Conservation (phyloP, 2,797 vertebrate genomes). For the Sebastolobus alascanus region DNA sequence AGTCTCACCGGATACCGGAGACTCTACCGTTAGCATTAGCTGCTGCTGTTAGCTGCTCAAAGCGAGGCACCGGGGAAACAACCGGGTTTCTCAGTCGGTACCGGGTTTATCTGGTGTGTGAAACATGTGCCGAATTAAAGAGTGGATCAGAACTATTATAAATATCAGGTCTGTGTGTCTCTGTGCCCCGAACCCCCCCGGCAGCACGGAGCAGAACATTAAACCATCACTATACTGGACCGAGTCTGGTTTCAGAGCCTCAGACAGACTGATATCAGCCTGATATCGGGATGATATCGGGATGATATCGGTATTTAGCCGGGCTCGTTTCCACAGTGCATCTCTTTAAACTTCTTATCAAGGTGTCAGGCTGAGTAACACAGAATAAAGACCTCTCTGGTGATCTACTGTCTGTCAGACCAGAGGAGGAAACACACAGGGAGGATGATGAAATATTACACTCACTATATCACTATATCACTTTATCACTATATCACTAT, state of each 20-base stretch:
- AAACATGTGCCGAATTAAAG: constrained; percentile 14
- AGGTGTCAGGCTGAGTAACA: neutral
- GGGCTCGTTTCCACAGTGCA: too few relatives aligned
- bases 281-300: too few relatives aligned
- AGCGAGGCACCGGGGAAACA: constrained; percentile 12
- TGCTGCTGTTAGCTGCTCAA: constrained; percentile 51
- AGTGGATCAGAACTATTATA: fast-evolving
- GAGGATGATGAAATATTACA: constrained; percentile 20
- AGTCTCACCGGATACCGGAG: too few relatives aligned
- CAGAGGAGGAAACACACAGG: neutral
- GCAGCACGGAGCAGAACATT: fast-evolving
- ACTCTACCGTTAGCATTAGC: constrained; percentile 73
- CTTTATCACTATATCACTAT: too few relatives aligned
- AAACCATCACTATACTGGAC: constrained; percentile 3
- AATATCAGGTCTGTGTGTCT: fast-evolving
- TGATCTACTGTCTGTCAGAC: neutral
- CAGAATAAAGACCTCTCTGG: neutral
- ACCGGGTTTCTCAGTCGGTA: neutral
- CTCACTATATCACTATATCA: too few relatives aligned
- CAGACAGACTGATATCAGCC: too few relatives aligned
- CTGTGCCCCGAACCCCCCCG: fast-evolving
- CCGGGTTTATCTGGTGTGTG: fast-evolving
- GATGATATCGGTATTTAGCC: neutral
- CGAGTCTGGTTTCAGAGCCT: constrained; percentile 28
- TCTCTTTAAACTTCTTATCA: neutral